Conservation (phyloP, 2,888 invertebrate genomes). For the Branchinecta sandiegonensis region DNA sequence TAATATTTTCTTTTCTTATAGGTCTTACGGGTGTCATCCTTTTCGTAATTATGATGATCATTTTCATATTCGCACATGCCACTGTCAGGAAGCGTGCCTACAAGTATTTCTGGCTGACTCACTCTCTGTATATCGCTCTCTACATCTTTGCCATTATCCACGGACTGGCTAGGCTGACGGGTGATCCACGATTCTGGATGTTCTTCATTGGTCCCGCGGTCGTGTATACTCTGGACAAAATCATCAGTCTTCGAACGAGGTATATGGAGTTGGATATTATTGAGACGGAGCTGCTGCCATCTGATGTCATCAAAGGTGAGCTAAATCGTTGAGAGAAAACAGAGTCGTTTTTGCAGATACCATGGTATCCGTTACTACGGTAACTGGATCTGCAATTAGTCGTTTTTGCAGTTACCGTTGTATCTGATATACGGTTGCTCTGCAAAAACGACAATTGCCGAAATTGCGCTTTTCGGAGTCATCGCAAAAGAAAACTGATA, state of each 20-base stretch:
- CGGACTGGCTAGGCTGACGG: slow-evolving; percentile 76
- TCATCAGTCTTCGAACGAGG: slow-evolving; percentile 75
- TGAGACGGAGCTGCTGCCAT: slow-evolving; percentile 81
- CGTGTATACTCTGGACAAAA: slow-evolving; percentile 76
- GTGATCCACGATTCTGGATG: slow-evolving; percentile 81
- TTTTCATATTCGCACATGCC: slow-evolving; percentile 92
- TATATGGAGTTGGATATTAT: slow-evolving; percentile 83
- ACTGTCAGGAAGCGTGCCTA: slow-evolving; percentile 80
- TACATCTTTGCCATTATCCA: slow-evolving; percentile 76
- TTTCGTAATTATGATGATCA: slow-evolving; percentile 80
- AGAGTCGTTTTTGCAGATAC: too few species aligned
- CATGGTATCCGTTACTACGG: too few species aligned
- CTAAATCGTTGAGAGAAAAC: too few species aligned
- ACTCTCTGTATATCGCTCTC: slow-evolving; percentile 69
- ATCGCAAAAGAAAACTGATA: too few species aligned
- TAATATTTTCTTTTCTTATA: slow-evolving; percentile 33
- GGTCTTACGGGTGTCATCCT: slow-evolving; percentile 73
- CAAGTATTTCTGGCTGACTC: slow-evolving; percentile 88
- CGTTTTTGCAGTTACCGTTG: too few species aligned
- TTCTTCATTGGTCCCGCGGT: slow-evolving; percentile 84
- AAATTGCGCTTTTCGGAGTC: too few species aligned
- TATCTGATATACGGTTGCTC: too few species aligned
- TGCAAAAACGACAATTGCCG: too few species aligned
- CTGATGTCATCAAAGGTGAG: slow-evolving; percentile 63
- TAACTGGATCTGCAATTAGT: too few species aligned